Base-by-base conservation (phyloP, 1,140 invertebrate genomes). In the Cyrtorhinus lividipennis region DNA sequence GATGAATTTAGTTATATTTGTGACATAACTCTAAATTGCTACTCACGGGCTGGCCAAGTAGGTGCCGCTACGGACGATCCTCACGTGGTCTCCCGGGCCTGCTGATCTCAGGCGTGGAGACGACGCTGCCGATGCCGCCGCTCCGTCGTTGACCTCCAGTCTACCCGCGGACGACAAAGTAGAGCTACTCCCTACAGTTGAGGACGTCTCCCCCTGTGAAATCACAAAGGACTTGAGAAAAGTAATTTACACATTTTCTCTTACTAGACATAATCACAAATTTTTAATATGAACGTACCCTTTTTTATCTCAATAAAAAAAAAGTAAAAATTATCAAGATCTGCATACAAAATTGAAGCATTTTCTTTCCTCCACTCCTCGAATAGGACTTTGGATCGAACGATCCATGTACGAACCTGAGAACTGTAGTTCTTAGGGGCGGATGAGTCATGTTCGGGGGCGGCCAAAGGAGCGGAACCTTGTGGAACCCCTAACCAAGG, bases 401-500 rank as follows among this genome's bases (percentile, higher is more conserved):
- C 15, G 15, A 8, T 38, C 15, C 5, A 38, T 8, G 5, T 38
- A 38, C 30, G 30, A 38, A 38, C 30, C 30, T 38, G 65, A 26
- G 61, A 66, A 58, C 63, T 63, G 61, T 65, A 62, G 8, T 44
- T 53, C 24, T 64, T 65, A 30, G 2, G 46, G 30, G 30, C 30
- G 30, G 30, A 5, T 5, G 30, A 15, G 30, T 38, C 30, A 15
- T 38, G 5, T 15, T 38, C 30, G 30, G 30, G 30, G 30, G 30
- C 30, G 30, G 30, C 30, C 5, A 38, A 15, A 5, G 30, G 30
- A 38, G 30, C 30, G 48, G 8, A 8, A 5, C 61, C 15, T 25
- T 57, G 59, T 13, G 61, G 23, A 12, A 70, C 66, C 1, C 76
- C 76, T 1, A 85, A 76, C 88, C 88, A 90, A 0, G 87, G 88